Conservation (phyloP, 2,113 vertebrate species). For the Phodopus roborovskii region DNA sequence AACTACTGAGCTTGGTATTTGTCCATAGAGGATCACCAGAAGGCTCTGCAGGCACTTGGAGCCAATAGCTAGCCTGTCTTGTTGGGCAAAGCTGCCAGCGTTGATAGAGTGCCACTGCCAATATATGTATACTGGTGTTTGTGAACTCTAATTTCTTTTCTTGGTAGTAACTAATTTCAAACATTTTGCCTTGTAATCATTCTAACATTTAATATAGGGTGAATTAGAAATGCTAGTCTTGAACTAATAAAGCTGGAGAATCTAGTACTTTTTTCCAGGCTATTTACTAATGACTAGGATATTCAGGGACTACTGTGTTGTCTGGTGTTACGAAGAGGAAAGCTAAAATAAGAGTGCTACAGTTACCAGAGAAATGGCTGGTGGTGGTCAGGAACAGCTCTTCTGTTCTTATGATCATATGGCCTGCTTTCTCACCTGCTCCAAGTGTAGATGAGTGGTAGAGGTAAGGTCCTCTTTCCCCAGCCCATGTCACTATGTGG, state of each 20-base stretch:
- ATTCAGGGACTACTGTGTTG: not conserved
- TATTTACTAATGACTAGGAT: not conserved
- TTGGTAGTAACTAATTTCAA: not conserved
- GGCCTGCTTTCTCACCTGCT: no score
- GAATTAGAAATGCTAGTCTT: not conserved
- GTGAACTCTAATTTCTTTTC: not conserved
- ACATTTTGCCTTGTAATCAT: not conserved
- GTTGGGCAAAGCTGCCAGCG: not conserved
- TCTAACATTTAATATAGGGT: not conserved
- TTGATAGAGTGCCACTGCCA: not conserved
- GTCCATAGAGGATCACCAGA: not conserved
- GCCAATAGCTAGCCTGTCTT: not conserved
- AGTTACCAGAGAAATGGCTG: not conserved
- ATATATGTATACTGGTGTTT: not conserved
- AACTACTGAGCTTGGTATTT: not conserved
- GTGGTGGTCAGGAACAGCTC: no score
- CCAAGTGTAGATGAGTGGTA: no score
- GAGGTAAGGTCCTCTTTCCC: no score
- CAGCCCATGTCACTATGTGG: no score
- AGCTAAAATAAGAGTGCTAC: not conserved
- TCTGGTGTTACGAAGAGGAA: not conserved
- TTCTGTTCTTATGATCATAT: no score
- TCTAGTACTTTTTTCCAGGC: rapidly evolving
- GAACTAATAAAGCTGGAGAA: not conserved
- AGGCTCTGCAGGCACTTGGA: not conserved